Conservation (phyloP, 2,888 invertebrate genomes). For the Erebia aethiops region DNA sequence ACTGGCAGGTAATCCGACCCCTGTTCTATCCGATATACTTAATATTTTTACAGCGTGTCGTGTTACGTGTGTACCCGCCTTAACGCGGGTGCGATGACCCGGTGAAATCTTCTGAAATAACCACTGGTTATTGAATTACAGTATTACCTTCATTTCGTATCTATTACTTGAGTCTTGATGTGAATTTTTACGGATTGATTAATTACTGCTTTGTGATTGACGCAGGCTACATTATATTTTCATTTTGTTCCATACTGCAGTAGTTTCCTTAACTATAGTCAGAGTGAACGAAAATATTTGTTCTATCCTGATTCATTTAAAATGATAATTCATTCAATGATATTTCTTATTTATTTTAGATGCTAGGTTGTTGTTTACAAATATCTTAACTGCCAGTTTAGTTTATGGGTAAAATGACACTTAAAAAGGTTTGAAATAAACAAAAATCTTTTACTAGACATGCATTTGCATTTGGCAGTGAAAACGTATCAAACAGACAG, state of each 20-base stretch:
- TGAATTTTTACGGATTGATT: background rate
- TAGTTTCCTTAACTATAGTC: too few relatives aligned
- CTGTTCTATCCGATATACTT: slow-evolving; percentile 2
- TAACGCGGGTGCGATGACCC: slow-evolving; percentile 36
- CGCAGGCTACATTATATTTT: too few relatives aligned
- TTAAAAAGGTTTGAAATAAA: too few relatives aligned
- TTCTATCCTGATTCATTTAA: too few relatives aligned
- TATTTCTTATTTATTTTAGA: too few relatives aligned
- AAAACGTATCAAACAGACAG: background rate
- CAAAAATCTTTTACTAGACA: too few relatives aligned
- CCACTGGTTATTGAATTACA: slow-evolving; percentile 8
- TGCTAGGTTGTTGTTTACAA: too few relatives aligned
- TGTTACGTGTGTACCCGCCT: slow-evolving; percentile 31
- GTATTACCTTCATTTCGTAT: background rate
- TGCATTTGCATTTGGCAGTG: too few relatives aligned
- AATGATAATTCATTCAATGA: too few relatives aligned
- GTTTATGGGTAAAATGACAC: too few relatives aligned
- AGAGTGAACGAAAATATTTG: background rate
- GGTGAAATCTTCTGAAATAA: slow-evolving; percentile 27
- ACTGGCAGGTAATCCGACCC: slow-evolving; percentile 11
- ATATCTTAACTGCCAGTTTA: too few relatives aligned
- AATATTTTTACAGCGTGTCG: slow-evolving; percentile 20
- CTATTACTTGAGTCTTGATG: background rate
- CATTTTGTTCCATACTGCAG: too few relatives aligned
- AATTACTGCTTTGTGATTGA: background rate